Base-by-base conservation (phyloP, 1,140 invertebrate species). In the Bombus superbus region DNA sequence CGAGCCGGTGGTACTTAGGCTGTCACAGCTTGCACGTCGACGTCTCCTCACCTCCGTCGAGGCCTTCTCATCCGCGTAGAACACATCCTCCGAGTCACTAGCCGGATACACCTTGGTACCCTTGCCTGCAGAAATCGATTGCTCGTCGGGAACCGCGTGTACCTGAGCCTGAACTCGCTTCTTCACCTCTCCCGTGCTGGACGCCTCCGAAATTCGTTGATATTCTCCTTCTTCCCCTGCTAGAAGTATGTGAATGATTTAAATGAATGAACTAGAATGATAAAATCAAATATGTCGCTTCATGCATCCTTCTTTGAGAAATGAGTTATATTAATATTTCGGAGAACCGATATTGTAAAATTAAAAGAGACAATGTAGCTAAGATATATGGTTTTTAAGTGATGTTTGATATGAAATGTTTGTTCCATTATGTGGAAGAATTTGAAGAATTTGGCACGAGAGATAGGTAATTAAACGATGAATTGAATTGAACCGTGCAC, bases 1-100 rank as follows among this genome's bases (percentile, higher is more conserved):
- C 2, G 95, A 95, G 0, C 94, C 94, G 0, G 94, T 95, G 15
- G 94, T 95, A 78, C 94, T 95, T 11, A 95, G 81, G 47, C 94
- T 95, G 85, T 95, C 94, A 80, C 94, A 94, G 68, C 94, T 95
- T 2, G 94, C 93, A 11, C 95, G 92, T n/a, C 93, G 86, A n/a
- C 93, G 89, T 42, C 93, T 88, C 81, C 93, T 86, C 62, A 86
- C 81, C 8, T 89, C 90, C 42, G 74, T 92, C 47, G 81, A 72
- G 10, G 83, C 77, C 79, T 92, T 93, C 40, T 91, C 94, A 28
- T 92, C 88, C 3, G 89, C 91, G 81, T 96, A 96, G 83, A 96
- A 96, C 22, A 96, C 95, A 73, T 97, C 96, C 90, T 97, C 96
- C 3, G 96, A 96, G 85, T 96, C 96, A 77, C 96, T 96, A 71